Evolutionary conservation across 2,888 invertebrate species (phyloP).

Genomic region (Mythimna ferrago): DNA sequence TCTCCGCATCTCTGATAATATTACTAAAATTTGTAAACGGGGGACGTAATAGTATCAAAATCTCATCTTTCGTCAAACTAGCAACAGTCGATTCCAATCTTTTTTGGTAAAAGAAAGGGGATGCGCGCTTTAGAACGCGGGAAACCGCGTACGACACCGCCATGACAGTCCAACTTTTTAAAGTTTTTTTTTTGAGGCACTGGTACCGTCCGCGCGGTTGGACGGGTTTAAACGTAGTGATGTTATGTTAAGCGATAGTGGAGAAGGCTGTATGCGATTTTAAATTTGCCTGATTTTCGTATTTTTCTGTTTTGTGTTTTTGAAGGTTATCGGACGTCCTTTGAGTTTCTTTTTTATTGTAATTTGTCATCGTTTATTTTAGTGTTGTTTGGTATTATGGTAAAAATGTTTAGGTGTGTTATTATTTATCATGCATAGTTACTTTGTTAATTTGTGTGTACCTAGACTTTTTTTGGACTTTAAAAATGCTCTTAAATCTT

Average conservation of each 20-base stretch:
- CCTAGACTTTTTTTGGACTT: no score
- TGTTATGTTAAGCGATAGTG: conserved; percentile 47
- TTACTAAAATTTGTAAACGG: conserved; percentile 88
- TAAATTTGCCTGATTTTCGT: conserved; percentile 55
- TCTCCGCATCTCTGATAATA: conserved; percentile 87
- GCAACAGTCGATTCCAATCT: conserved; percentile 86
- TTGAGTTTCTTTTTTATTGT: conserved; percentile 1
- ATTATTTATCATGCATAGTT: background rate
- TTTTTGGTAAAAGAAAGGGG: conserved; percentile 84
- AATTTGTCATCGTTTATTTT: conserved; percentile 19
- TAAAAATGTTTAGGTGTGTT: background rate
- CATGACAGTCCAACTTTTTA: conserved; percentile 69
- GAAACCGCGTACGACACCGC: conserved; percentile 80
- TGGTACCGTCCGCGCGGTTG: conserved; percentile 40
- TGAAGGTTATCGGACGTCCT: conserved; percentile 21
- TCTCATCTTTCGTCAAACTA: conserved; percentile 87
- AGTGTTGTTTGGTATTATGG: background rate
- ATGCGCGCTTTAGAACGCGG: conserved; percentile 81
- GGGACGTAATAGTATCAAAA: conserved; percentile 83
- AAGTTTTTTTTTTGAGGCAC: conserved; percentile 56
- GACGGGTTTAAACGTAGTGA: conserved; percentile 59
- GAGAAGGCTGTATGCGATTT: conserved; percentile 23
- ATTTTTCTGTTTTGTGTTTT: background rate
- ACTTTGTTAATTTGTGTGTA: no score
- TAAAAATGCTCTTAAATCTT: no score